Percentiles rank a stretch among this genome's conserved stretches.
Evolutionary conservation across 2,113 vertebrate genomes (phyloP).

Genomic region (Tenebrosternarchus preto): DNA sequence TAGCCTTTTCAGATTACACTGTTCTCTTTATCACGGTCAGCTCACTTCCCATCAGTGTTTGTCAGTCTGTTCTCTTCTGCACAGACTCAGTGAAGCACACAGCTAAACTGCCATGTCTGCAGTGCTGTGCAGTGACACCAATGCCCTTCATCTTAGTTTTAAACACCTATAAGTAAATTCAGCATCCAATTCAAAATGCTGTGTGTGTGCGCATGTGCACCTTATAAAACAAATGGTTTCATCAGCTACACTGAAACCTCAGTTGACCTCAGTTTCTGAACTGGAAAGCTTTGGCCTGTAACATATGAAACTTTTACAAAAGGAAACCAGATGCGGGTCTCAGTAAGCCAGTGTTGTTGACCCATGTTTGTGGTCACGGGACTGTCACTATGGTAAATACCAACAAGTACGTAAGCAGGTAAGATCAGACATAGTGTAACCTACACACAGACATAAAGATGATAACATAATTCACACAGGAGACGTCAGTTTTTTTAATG

Average conservation of each 20-base stretch:
- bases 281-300: background rate
- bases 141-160: too few relatives aligned
- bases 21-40: background rate
- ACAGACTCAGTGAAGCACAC: background rate
- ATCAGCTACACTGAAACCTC: background rate
- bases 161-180: too few relatives aligned
- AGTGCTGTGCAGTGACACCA: background rate
- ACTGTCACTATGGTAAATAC: conserved; percentile 25
- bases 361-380: background rate
- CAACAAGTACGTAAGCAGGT: conserved; percentile 25
- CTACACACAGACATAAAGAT: conserved; percentile 27
- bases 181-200: too few relatives aligned
- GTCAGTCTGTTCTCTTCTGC: too few relatives aligned
- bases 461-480: background rate
- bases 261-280: conserved; percentile 5
- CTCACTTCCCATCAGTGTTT: background rate
- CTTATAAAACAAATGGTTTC: background rate
- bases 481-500: too few relatives aligned
- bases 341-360: conserved; percentile 17
- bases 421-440: conserved; percentile 34
- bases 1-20: background rate
- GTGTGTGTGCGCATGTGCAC: background rate
- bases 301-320: conserved; percentile 37
- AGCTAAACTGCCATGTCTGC: background rate
- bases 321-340: conserved; percentile 29